Conservation (phyloP, 2,113 vertebrate species). For the Oenanthe melanoleuca region DNA sequence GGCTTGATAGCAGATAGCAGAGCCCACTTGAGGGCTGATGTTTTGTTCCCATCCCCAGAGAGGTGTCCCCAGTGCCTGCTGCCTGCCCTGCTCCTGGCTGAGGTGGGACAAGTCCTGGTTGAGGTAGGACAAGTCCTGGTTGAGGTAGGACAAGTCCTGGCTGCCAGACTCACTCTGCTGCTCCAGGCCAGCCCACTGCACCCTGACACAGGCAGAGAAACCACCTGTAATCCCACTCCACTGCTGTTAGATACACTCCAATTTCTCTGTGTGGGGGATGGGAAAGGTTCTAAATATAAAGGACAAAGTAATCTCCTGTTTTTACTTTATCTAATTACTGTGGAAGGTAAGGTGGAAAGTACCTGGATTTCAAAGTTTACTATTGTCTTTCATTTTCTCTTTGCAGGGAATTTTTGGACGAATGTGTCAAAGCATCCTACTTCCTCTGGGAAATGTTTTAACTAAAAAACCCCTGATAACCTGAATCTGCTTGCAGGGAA, state of each 20-base stretch:
- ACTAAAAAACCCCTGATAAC: neutral
- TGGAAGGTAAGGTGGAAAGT: neutral
- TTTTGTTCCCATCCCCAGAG: neutral
- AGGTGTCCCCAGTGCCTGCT: neutral
- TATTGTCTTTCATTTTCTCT: neutral
- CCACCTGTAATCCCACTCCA: neutral
- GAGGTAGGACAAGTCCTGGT: neutral
- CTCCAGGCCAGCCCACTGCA: neutral
- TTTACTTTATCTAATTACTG: neutral
- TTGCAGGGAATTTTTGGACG: rapidly evolving
- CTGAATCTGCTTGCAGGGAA: neutral
- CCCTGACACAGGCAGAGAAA: neutral
- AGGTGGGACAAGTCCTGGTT: neutral
- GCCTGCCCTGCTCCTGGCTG: neutral
- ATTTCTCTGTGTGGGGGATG: neutral
- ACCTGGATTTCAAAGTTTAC: neutral
- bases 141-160: neutral
- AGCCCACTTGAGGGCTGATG: neutral
- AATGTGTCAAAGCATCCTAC: neutral
- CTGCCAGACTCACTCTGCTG: neutral
- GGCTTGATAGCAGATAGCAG: neutral
- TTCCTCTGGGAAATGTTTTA: neutral
- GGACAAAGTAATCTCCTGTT: neutral
- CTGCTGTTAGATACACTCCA: neutral
- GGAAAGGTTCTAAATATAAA: neutral